Evolutionary conservation across 2,797 vertebrate genomes (phyloP).

Genomic region (Acomys russatus): DNA sequence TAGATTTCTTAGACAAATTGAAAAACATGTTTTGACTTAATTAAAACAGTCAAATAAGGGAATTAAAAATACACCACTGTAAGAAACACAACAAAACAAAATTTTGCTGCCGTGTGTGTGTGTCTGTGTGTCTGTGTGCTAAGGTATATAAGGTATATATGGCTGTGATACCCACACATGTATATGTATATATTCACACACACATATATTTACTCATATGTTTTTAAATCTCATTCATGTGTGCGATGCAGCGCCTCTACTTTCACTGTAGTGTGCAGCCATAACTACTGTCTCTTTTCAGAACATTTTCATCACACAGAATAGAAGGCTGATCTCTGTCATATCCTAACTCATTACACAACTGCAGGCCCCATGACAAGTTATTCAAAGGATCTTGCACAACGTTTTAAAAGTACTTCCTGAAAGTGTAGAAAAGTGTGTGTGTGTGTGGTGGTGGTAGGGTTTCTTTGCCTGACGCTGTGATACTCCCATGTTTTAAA

Average conservation of each 20-base stretch:
- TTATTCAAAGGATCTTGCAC: constrained; percentile 23
- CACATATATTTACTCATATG: background rate
- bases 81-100: background rate
- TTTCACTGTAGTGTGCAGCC: background rate
- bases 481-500: background rate
- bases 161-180: background rate
- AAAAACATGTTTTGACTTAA: background rate
- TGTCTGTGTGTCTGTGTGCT: too few species aligned
- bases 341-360: background rate
- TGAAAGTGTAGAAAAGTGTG: background rate
- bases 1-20: constrained; percentile 7
- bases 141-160: background rate
- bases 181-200: too few species aligned
- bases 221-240: background rate
- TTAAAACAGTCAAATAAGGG: background rate
- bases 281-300: background rate
- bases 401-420: constrained; percentile 32
- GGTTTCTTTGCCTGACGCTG: background rate
- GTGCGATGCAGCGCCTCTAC: background rate
- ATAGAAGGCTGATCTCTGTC: constrained; percentile 29
- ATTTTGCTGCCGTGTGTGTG: background rate
- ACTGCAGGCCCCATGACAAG: background rate
- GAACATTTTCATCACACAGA: background rate
- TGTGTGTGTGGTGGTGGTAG: background rate
- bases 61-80: background rate